phyloP scores from a whole-genome alignment of 2,113 vertebrate species.

The Oncorhynchus kisutch region DNA sequence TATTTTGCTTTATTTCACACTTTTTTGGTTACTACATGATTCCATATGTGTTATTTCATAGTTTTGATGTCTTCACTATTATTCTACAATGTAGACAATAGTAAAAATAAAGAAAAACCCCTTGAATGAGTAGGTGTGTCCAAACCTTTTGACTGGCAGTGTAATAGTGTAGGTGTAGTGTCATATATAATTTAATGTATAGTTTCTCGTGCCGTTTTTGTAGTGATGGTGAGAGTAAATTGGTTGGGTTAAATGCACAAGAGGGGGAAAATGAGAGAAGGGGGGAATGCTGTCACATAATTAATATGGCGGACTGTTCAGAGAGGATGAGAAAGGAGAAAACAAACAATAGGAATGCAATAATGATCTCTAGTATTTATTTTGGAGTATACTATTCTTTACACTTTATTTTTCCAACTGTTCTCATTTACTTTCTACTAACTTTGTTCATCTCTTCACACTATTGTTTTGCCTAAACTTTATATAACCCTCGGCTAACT shows the following conservation, averaged over 20 bases:
- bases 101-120: too few species aligned
- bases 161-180: too few species aligned
- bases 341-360: slow-evolving; percentile 41
- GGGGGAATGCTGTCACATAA: slow-evolving; percentile 62
- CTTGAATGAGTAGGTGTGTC: too few species aligned
- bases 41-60: too few species aligned
- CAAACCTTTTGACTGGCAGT: too few species aligned
- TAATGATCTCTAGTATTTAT: slow-evolving; percentile 24
- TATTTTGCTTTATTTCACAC: too few species aligned
- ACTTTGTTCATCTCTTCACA: slow-evolving; percentile 60
- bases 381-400: not conserved
- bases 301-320: slow-evolving; percentile 68
- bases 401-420: not conserved
- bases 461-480: slow-evolving; percentile 67
- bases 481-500: slow-evolving; percentile 73
- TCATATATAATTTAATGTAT: slow-evolving; percentile 57
- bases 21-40: too few species aligned
- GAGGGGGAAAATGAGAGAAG: slow-evolving; percentile 69
- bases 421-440: slow-evolving; percentile 50
- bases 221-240: slow-evolving; percentile 69
- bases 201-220: slow-evolving; percentile 76
- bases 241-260: slow-evolving; percentile 76
- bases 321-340: slow-evolving; percentile 38
- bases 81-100: too few species aligned
- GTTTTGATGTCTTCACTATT: too few species aligned